phyloP scores from a whole-genome alignment of 2,797 vertebrate genomes.

The Squalus acanthias region DNA sequence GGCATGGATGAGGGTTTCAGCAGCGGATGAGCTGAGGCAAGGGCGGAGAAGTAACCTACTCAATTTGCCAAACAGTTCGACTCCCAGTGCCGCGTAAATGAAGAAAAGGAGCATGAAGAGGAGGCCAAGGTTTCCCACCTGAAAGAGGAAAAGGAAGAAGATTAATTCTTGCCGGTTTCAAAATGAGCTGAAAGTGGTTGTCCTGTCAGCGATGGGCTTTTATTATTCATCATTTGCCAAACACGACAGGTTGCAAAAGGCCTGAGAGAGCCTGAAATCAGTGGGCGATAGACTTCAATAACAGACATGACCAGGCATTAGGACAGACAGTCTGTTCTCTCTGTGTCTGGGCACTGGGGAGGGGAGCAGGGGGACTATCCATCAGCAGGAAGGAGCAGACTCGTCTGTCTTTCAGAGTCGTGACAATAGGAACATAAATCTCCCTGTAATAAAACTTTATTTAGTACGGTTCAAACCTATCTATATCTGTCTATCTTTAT shows the following conservation, averaged over 20 bases:
- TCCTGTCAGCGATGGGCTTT: background rate
- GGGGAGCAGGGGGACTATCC: background rate
- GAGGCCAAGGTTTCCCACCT: constrained; percentile 97
- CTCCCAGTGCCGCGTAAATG: constrained; percentile 95
- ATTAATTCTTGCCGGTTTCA: background rate
- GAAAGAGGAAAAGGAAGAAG: constrained; percentile 41
- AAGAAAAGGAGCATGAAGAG: constrained; percentile 99
- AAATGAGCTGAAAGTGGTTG: background rate
- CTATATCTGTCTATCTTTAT: background rate
- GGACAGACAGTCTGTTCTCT: background rate
- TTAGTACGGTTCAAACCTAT: background rate
- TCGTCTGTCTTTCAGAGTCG: background rate
- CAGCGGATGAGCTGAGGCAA: too few species aligned
- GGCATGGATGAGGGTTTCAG: too few species aligned
- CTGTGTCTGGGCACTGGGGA: background rate
- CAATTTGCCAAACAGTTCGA: constrained; percentile 95
- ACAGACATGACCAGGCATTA: background rate
- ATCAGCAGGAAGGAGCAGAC: background rate
- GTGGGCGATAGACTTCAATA: background rate
- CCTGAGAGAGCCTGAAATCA: background rate
- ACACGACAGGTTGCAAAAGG: background rate
- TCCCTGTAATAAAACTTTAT: background rate
- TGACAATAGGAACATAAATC: background rate
- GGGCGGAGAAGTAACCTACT: constrained; percentile 60
- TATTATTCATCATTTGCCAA: background rate